These are phyloP conservation scores for Scaptomyza reducta DNA, from an alignment of 2,888 invertebrate species.

Conservation along the genomic window DNA sequence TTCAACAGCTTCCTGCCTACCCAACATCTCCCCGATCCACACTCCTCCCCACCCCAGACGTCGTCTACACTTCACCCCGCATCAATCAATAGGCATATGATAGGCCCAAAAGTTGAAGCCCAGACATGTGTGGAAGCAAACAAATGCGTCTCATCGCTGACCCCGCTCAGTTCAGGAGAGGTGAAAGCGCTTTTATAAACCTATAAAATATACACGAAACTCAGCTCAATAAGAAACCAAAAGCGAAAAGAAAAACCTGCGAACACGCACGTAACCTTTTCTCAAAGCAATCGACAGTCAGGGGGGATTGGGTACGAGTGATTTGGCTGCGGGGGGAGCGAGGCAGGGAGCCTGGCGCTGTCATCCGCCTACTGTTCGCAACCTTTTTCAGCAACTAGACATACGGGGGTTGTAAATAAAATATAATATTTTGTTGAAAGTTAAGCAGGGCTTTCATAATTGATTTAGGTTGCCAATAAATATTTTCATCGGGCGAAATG, in stretches of 20 bases:
- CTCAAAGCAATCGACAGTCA: slow-evolving; percentile 35
- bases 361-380: slow-evolving; percentile 64
- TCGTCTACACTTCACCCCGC: slow-evolving; percentile 1
- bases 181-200: slow-evolving; percentile 69
- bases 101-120: slow-evolving; percentile 44
- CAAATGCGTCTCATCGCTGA: slow-evolving; percentile 47
- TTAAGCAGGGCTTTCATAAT: not conserved
- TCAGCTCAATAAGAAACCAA: not conserved
- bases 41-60: no score
- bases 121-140: slow-evolving; percentile 43
- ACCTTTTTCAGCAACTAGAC: slow-evolving; percentile 53
- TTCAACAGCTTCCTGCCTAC: slow-evolving; percentile 40
- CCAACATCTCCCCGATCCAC: not conserved
- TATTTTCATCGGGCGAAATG: no score
- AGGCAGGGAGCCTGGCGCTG: slow-evolving; percentile 32
- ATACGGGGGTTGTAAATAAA: slow-evolving; percentile 27
- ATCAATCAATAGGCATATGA: slow-evolving; percentile 72
- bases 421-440: not conserved
- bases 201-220: slow-evolving; percentile 73
- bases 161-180: slow-evolving; percentile 57
- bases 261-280: slow-evolving; percentile 56
- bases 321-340: not conserved
- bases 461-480: not conserved
- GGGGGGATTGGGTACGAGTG: slow-evolving; percentile 14
- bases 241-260: slow-evolving; percentile 2